phyloP scores from a whole-genome alignment of 2,888 invertebrate species.

The Nephrotoma guestfalica region DNA sequence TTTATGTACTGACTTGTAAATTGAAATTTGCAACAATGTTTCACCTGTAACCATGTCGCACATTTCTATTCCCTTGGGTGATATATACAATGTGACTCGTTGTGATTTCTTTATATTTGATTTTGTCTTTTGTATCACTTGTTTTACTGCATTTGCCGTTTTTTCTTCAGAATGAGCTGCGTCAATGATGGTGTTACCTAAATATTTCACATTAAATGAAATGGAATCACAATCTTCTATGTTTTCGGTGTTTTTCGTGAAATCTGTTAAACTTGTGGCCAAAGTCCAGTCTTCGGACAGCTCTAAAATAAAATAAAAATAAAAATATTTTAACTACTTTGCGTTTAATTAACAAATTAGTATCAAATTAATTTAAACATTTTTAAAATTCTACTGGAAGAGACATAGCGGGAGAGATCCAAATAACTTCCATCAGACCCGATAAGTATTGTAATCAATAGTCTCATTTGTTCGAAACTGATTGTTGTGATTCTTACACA shows the following conservation, averaged over 20 bases:
- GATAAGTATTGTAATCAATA: not conserved
- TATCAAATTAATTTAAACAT: no score
- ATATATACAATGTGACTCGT: constrained; percentile 57
- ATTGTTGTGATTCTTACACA: no score
- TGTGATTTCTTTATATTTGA: constrained; percentile 40
- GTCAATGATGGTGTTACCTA: constrained; percentile 21
- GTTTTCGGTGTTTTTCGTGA: constrained; percentile 9
- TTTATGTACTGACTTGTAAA: constrained; percentile 43
- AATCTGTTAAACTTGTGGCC: constrained; percentile 15
- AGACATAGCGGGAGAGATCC: no score
- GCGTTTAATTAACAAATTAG: no score
- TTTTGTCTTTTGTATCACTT: constrained; percentile 53
- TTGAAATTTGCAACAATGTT: constrained; percentile 61
- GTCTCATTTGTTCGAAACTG: no score
- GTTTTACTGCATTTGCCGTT: constrained; percentile 69
- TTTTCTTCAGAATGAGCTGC: constrained; percentile 30
- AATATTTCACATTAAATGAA: constrained; percentile 20
- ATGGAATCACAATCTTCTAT: constrained; percentile 15
- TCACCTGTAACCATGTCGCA: constrained; percentile 55
- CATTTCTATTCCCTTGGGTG: constrained; percentile 61
- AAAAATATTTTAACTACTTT: not conserved
- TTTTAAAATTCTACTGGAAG: no score
- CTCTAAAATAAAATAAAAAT: constrained; percentile 11
- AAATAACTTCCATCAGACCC: not conserved
- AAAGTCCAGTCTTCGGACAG: constrained; percentile 16